Base-by-base conservation (phyloP, 2,113 vertebrate species). In the Nothoprocta perdicaria region DNA sequence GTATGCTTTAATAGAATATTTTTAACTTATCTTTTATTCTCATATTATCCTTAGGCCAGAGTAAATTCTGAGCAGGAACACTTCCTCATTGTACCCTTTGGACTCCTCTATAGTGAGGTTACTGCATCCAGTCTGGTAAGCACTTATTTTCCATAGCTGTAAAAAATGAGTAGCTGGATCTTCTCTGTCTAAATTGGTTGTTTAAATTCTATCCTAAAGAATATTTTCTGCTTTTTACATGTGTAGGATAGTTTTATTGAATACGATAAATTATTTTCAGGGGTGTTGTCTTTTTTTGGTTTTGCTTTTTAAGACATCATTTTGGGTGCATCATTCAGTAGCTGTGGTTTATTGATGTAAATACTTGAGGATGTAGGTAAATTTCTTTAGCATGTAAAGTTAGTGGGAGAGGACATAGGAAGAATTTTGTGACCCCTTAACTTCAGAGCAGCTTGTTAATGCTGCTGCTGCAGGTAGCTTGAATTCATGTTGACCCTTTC, bases 21-120 rank as follows among this genome's bases (percentile, higher is more conserved):
- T 12, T 41, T 76, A 52, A 58, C 10, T 78, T 38, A 48, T 13
- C 31, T 73, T 65, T 80, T 77, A 55, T 31, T 92, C n/a, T 84
- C 88, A 6, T 84, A 94, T 65, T 91, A 19, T 84, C 53, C 55
- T 19, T 95, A 99, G 99, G 98, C 98, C 93, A 97, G 99, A 96
- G 98, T 99, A 96, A 99, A 97, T 95, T 98, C 98, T 2, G 99
- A 99, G 62, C 97, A 99, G 95, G 99, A 99, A 18, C 98, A 98
- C 61, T 99, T 99, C 96, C 98, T 99, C 33, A 98, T 99, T 86
- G 98, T 99, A 84, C 99, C 99, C 27, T 99, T 99, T 91, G 99
- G 99, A 62, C 99, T 99, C 60, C 98, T 99, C 62, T 99, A 98
- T 97, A 99, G 99, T 91, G 99, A 99, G 96, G 99, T 99, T 95